Base-by-base conservation (phyloP, 2,888 invertebrate species). In the Trilocha varians region DNA sequence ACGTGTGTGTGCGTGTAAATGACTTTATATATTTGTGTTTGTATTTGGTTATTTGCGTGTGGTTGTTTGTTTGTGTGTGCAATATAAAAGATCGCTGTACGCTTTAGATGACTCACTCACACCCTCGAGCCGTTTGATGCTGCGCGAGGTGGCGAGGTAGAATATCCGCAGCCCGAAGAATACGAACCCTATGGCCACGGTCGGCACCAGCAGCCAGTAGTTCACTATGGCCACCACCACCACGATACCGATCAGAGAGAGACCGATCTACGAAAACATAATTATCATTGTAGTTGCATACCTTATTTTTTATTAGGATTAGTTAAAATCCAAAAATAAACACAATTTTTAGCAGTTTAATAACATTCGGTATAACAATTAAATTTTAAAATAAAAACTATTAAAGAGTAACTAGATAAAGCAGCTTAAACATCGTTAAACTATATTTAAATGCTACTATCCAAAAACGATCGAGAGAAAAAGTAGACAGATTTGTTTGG, bases 41-140 rank as follows among this genome's bases (percentile, higher is more conserved):
- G 6, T 25, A 25, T 3, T 6, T 25, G 25, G 6, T 4, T 2
- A 5, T 11, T 25, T 9, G 6, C 6, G 25, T 6, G 4, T 11
- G 25, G 25, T 25, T 25, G 25, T 6, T 9, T 9, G 25, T 3
- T 25, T 6, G 6, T 25, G 3, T 25, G 2, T 4, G 25, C 25
- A 5, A 25, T 5, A 25, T 25, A 2, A 5, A 25, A 25, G 11
- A 9, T 9, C 8, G 11, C 4, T 43, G 42, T 41, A 42, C 52
- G 66, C 61, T 63, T 65, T 62, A 70, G 78, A 74, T 82, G 72
- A 91, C 92, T 90, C 83, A 93, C 93, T 92, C 70, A 91, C 89
- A 73, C 93, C 93, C 87, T 93, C 93, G 70, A 93, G 84, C 57
- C 92, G 89, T 71, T 93, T 97, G 48, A 97, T 88, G 74, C 92